Base-by-base conservation (phyloP, 2,888 invertebrate genomes). In the Aproaerema taeniolella region DNA sequence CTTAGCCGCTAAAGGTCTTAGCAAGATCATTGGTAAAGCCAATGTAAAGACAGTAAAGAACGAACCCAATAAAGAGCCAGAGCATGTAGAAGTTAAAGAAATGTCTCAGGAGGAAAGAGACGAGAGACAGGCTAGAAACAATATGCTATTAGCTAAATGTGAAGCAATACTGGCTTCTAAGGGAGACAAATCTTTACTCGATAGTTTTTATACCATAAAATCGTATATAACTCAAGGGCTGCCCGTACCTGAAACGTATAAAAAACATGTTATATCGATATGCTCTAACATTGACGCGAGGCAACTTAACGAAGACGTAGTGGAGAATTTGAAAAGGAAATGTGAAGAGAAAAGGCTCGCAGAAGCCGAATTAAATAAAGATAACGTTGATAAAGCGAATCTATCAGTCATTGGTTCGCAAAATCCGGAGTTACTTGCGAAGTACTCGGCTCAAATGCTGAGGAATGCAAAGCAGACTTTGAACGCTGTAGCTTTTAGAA, bases 191-290 rank as follows among this genome's bases (percentile, higher is more conserved):
- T 54, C 68, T 0, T 37, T 86, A 2, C 28, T 83, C 47, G 85
- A 86, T 45, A 79, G 76, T 35, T 83, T 86, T 39, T 76, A 81
- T 28, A 73, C 75, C 0, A 81, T 86, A 35, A 83, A 82, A 64
- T 72, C 74, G 0, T 83, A 77, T 12, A 77, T 86, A 44, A 72
- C 75, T 0, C 79, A 81, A 50, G 86, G 83, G 0, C 17, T 78
- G 0, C 74, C 82, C 0, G 77, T 85, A 0, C 86, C 86, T 0
- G 85, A 86, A 2, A 72, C 69, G 0, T 83, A 79, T 12, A 81
- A 78, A 28, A 76, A 82, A 2, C 83, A 86, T 29, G 80, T 85
- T 0, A 72, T 78, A 31, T 74, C 80, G 0, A 80, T 86, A 42
- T 81, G 81, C 20, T 74, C 81, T 0, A 78, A 71, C 25, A 75